A percentile compares a stretch with the other conserved stretches of the same genome.
phyloP scores from a whole-genome alignment of 1,140 invertebrate species.

The Cherax quadricarinatus region DNA sequence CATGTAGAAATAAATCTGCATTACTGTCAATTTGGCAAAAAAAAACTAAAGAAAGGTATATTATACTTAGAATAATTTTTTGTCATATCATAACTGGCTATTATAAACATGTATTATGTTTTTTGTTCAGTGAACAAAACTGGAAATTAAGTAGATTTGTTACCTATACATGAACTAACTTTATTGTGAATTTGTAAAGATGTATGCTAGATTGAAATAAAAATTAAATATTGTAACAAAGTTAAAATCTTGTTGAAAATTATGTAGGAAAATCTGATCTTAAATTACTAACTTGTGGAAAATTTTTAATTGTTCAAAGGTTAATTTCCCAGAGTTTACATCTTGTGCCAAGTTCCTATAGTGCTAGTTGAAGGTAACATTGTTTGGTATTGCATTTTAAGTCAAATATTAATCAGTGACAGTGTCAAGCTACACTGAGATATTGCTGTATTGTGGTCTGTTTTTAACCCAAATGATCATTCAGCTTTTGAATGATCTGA shows the following conservation, averaged over 20 bases:
- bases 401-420: conserved; percentile 1
- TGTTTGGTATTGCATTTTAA: background rate
- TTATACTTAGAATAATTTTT: background rate
- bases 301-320: background rate
- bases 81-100: background rate
- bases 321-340: background rate
- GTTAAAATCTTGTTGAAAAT: background rate
- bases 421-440: background rate
- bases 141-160: background rate
- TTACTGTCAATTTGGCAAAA: background rate
- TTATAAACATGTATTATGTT: background rate
- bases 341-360: conserved; percentile 9
- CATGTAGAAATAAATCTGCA: background rate
- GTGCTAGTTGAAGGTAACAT: conserved; percentile 3
- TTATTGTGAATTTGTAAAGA: background rate
- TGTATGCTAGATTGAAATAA: background rate
- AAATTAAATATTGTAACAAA: background rate
- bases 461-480: conserved; percentile 2
- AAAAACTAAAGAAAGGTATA: background rate
- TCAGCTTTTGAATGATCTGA: conserved; percentile 2
- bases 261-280: background rate
- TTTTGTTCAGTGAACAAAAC: background rate
- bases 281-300: background rate
- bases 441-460: conserved; percentile 14
- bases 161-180: background rate